phyloP scores from a whole-genome alignment of 1,140 invertebrate genomes.

The Babylonia areolata region DNA sequence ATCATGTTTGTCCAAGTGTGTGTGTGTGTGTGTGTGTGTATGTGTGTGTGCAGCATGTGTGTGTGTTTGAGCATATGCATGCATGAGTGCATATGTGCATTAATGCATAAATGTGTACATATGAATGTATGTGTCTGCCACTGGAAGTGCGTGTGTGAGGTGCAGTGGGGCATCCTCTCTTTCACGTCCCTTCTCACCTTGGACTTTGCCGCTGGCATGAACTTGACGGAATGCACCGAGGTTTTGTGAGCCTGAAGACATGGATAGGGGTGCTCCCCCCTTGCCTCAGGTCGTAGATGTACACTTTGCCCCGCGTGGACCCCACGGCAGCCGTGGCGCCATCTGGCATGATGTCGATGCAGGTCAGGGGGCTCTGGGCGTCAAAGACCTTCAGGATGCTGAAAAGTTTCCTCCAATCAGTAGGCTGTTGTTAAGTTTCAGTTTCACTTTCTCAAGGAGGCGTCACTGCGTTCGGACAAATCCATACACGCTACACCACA shows the following conservation, averaged over 20 bases:
- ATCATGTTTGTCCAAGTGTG: too few species aligned
- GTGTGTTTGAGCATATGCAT: background rate
- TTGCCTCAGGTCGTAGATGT: constrained; percentile 71
- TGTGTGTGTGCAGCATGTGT: too few species aligned
- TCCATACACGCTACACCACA: too few species aligned
- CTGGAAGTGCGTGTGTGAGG: background rate
- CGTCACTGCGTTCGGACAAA: too few species aligned
- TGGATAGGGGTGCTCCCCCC: constrained; percentile 57
- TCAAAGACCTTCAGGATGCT: constrained; percentile 68
- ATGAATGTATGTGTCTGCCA: background rate
- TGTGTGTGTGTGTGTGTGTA: too few species aligned
- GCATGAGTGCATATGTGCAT: background rate
- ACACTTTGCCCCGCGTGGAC: constrained; percentile 69
- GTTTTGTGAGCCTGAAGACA: constrained; percentile 67
- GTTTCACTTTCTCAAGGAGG: too few species aligned
- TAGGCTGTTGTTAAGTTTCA: too few species aligned
- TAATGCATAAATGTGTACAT: background rate
- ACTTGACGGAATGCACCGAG: constrained; percentile 65
- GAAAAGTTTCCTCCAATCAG: constrained; percentile 26
- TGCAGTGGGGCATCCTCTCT: too few species aligned
- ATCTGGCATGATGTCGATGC: constrained; percentile 69
- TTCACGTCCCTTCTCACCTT: constrained; percentile 4
- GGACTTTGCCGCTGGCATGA: constrained; percentile 48
- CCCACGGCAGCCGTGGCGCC: constrained; percentile 71
- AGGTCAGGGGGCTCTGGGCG: constrained; percentile 70